These are phyloP conservation scores for Anseranas semipalmata DNA, from an alignment of 2,113 vertebrate species.

Conservation along the genomic window DNA sequence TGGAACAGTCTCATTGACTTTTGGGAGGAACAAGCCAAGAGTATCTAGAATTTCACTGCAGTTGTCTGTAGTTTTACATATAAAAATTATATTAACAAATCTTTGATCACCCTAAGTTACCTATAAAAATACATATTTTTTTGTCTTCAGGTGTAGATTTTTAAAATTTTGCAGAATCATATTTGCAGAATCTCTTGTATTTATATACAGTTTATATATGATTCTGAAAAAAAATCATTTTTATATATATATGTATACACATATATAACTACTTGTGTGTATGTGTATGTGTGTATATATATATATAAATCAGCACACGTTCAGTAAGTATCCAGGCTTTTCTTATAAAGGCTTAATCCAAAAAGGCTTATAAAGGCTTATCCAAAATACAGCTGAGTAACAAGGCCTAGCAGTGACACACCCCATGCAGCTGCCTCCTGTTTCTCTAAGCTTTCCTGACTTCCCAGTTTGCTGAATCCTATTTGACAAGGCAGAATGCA, in stretches of 20 bases:
- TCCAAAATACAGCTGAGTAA: neutral
- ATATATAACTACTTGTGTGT: neutral
- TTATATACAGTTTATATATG: neutral
- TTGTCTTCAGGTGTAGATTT: neutral
- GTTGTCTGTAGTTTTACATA: neutral
- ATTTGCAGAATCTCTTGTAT: neutral
- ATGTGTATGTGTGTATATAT: neutral
- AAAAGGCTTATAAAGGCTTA: neutral
- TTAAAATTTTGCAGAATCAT: neutral
- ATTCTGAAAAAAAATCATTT: neutral
- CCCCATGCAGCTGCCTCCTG: neutral
- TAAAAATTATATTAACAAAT: neutral
- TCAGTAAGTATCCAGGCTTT: neutral
- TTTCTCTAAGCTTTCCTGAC: constrained; percentile 15
- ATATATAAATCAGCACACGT: neutral
- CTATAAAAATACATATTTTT: neutral
- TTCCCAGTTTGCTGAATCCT: neutral
- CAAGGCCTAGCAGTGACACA: neutral
- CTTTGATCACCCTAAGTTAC: neutral
- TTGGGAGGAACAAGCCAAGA: neutral
- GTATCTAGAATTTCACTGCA: neutral
- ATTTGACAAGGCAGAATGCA: neutral
- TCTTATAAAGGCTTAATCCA: neutral
- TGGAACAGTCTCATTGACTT: neutral
- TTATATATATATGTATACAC: neutral